Evolutionary conservation across 2,888 invertebrate genomes (phyloP).

Genomic region (Heliconius charithonia): DNA sequence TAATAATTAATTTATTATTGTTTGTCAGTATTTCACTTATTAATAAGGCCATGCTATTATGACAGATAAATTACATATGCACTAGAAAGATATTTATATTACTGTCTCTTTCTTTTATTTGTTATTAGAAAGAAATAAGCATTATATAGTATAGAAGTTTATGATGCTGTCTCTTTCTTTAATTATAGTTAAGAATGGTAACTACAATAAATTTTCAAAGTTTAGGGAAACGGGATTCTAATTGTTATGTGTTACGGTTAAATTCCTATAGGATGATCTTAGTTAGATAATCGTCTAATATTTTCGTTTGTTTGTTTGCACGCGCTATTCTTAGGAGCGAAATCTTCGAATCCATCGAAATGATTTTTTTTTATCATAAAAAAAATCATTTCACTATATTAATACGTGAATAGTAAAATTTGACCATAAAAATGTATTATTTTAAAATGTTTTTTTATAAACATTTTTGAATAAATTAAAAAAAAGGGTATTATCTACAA

Average conservation of each 20-base stretch:
- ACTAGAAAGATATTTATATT: neutral
- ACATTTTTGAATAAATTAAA: too few relatives aligned
- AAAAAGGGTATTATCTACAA: too few relatives aligned
- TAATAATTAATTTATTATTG: constrained; percentile 5
- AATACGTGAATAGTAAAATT: too few relatives aligned
- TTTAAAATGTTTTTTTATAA: too few relatives aligned
- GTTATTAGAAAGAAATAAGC: neutral
- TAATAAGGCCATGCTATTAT: too few relatives aligned
- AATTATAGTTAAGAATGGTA: neutral
- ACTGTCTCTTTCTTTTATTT: neutral
- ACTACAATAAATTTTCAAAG: neutral
- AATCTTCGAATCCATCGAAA: too few relatives aligned
- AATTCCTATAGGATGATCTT: constrained; percentile 2
- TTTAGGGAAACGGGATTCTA: neutral
- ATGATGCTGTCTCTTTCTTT: neutral
- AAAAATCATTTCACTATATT: too few relatives aligned
- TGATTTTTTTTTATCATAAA: too few relatives aligned
- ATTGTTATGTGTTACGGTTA: constrained; percentile 22
- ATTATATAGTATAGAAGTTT: neutral
- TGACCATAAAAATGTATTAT: too few relatives aligned
- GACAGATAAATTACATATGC: too few relatives aligned
- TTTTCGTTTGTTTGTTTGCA: too few relatives aligned
- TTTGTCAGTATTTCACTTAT: neutral
- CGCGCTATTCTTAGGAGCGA: too few relatives aligned
- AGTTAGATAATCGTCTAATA: neutral